These are phyloP conservation scores for Caenorhabditis latens DNA, from an alignment of 1,140 invertebrate genomes.

Conservation along the genomic window DNA sequence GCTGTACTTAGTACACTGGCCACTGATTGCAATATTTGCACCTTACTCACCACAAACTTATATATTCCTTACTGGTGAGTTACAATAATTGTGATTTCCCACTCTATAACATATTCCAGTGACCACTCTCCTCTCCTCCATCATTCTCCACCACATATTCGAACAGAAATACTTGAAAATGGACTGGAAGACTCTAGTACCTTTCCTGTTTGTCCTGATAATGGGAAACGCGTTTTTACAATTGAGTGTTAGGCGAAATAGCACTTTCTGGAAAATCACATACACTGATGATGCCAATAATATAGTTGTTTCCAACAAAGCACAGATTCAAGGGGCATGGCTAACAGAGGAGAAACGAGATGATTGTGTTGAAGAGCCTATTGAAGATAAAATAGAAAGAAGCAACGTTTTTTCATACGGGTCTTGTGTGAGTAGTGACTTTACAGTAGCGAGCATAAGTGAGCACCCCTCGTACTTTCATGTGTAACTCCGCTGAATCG, in stretches of 20 bases:
- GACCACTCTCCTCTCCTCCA: background rate
- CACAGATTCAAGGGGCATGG: background rate
- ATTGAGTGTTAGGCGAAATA: background rate
- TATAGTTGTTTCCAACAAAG: background rate
- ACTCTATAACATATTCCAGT: background rate
- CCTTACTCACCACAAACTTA: background rate
- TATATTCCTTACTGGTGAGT: constrained; percentile 12
- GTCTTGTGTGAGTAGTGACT: no score
- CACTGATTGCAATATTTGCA: background rate
- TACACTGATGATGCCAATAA: background rate
- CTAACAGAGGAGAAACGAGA: background rate
- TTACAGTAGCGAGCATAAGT: no score
- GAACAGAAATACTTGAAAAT: constrained; percentile 18
- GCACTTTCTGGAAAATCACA: constrained; percentile 15
- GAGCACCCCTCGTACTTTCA: no score
- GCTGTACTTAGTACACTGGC: constrained; percentile 42
- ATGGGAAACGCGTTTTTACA: background rate
- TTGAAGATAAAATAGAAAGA: background rate
- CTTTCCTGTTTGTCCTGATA: background rate
- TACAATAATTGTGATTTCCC: background rate
- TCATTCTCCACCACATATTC: constrained; percentile 5
- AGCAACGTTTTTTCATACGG: background rate
- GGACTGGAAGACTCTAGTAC: constrained; percentile 8
- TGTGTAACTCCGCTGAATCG: no score
- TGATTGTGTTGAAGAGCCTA: background rate